These are phyloP conservation scores for Heliothis peltigera DNA, from an alignment of 2,888 invertebrate genomes.

Conservation along the genomic window DNA sequence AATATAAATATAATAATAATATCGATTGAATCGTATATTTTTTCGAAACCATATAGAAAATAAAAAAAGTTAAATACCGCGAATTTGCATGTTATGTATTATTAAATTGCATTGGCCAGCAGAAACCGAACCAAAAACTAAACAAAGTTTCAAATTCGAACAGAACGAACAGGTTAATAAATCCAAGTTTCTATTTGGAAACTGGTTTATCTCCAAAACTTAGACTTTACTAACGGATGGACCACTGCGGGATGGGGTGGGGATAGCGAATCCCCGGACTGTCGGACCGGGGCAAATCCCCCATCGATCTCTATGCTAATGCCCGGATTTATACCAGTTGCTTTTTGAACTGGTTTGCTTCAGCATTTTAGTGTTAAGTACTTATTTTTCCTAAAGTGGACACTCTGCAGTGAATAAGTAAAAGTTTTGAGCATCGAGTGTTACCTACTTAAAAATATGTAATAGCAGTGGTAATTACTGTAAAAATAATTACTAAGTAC, in stretches of 20 bases:
- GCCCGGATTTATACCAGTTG: slow-evolving; percentile 48
- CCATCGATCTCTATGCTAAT: slow-evolving; percentile 62
- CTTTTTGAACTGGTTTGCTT: slow-evolving; percentile 54
- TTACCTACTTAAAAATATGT: not conserved
- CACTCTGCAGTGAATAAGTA: too few species aligned
- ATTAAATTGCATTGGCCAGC: not conserved
- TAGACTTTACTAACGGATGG: slow-evolving; percentile 55
- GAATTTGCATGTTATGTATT: too few species aligned
- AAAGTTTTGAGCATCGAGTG: not conserved
- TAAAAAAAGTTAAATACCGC: not conserved
- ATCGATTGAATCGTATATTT: too few species aligned
- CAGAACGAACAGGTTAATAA: slow-evolving; percentile 43
- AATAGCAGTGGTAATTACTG: too few species aligned
- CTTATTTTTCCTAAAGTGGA: not conserved
- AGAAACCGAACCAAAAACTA: not conserved
- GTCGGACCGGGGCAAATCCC: slow-evolving; percentile 43
- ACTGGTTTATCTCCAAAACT: slow-evolving; percentile 56
- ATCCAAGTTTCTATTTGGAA: slow-evolving; percentile 54
- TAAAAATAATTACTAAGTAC: not conserved
- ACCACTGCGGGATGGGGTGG: slow-evolving; percentile 35
- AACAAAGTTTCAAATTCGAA: slow-evolving; percentile 13
- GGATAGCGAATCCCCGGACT: slow-evolving; percentile 29
- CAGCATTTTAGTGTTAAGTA: slow-evolving; percentile 45
- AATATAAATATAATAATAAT: too few species aligned
- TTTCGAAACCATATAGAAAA: not conserved